Base-by-base conservation (phyloP, 1,140 invertebrate species). In the Ruditapes philippinarum region DNA sequence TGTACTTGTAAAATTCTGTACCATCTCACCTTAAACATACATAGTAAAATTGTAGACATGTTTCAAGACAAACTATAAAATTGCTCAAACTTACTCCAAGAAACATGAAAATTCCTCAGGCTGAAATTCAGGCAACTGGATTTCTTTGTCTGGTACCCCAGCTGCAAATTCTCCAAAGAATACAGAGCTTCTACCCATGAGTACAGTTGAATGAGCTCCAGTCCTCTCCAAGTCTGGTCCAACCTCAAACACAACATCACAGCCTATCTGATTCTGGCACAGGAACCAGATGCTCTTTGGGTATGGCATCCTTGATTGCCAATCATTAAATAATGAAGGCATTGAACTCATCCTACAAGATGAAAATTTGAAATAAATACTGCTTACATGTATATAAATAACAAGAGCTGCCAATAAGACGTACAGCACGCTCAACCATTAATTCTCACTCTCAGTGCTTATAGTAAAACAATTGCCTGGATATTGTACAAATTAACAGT, bases 181-280 rank as follows among this genome's bases (percentile, higher is more conserved):
- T 17, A 88, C 60, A 1, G 45, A 31, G 54, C 85, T 88, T 3
- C 85, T 31, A 14, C 70, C 54, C 85, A 88, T 88, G 11, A 88
- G 57, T 25, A 88, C 76, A 19, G 62, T n/a, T 0, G 74, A 42
- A 73, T 88, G 85, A 9, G 76, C 85, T 38, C 85, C 85, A 1
- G 54, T 42, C 28, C 85, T 65, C 28, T 88, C 85, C 2, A 45
- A 25, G 28, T 80, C 74, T 11, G 36, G 31, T 5, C 85, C 85
- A 14, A 70, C 57, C 74, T 78, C 60, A 70, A 88, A 88, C 9
- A 88, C 22, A 22, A 88, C 76, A 54, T 88, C 85, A 80, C 85
- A 88, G 12, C 60, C 62, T n/a, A 80, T 49, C 62, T 88, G 74
- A 2, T 83, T 9, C 38, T 49, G 25, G 31, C 4, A 83, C n/a